Base-by-base conservation (phyloP, 2,797 vertebrate species). In the Arnoldichthys spilopterus region DNA sequence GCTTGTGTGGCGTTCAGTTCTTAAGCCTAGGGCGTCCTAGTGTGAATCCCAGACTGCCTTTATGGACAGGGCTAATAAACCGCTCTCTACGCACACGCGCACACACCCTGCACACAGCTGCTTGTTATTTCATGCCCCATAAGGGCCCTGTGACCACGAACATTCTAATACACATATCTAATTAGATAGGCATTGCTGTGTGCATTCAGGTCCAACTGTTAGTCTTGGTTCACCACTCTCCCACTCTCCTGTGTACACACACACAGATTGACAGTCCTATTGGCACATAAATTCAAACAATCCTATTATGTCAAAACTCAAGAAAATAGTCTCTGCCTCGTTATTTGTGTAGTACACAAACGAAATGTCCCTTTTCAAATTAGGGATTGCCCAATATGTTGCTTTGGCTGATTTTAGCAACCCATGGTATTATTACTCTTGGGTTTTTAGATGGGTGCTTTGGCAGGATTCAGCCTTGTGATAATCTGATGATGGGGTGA, bases 1-100 rank as follows among this genome's bases (percentile, higher is more conserved):
- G 90, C 87, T 90, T 92, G 89, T 92, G 92, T 91, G 90, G 90
- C 79, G 87, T 87, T 92, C 88, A 85, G 88, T 89, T 88, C 90
- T 90, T 94, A 94, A 93, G 92, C 93, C 92, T 88, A 87, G 78
- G 84, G 91, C 87, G 91, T 91, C 90, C 91, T 89, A 77, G 85
- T 88, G 89, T 89, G 89, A 90, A 90, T 91, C 92, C 91, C 90
- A 88, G 87, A 88, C 91, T 90, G 90, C 89, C 90, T 90, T 93
- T 91, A 94, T 91, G 88, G 91, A 91, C 91, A 90, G 85, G 89
- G 85, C 91, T 94, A 94, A 94, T 93, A 93, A 94, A 93, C 90
- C 93, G 89, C 90, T 89, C 88, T 80, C 74, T 84, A 80, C 86
- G 78, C 74, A 81, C 81, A 59, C 54, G 16, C 61, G 18, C 79